phyloP scores from a whole-genome alignment of 2,113 vertebrate genomes.

The Hippocampus guttulatus region DNA sequence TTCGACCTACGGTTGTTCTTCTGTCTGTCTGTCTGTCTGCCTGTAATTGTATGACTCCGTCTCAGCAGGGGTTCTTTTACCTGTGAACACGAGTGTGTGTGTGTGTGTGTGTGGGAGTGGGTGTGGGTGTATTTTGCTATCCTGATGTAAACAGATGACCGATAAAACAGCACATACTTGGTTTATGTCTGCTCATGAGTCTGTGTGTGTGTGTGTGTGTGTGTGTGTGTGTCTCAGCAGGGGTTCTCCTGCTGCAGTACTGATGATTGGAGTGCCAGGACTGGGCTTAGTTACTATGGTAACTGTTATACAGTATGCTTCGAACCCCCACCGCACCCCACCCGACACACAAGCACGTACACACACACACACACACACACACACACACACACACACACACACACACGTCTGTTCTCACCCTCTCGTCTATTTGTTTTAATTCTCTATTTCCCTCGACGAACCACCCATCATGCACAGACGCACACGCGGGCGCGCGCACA shows the following conservation, averaged over 20 bases:
- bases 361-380: no score
- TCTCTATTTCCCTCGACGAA: neutral
- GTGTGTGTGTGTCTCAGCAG: slow-evolving; percentile 55
- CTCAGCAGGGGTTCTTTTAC: slow-evolving; percentile 26
- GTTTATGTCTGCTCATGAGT: neutral
- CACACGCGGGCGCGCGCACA: neutral
- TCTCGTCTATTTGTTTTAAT: slow-evolving; percentile 16
- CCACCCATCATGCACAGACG: neutral
- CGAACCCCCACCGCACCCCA: slow-evolving; percentile 13
- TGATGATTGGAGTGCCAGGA: slow-evolving; percentile 63
- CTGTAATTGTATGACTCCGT: slow-evolving; percentile 11
- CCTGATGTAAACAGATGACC: slow-evolving; percentile 40
- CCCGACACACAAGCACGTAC: neutral
- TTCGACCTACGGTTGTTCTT: neutral
- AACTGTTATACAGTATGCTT: slow-evolving; percentile 51
- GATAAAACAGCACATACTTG: slow-evolving; percentile 23
- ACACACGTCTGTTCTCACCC: slow-evolving; percentile 12
- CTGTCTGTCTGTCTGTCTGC: slow-evolving; percentile 22
- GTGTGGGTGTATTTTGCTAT: slow-evolving; percentile 14
- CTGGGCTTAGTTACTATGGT: slow-evolving; percentile 65
- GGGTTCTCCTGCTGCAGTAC: slow-evolving; percentile 65
- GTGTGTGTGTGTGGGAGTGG: neutral
- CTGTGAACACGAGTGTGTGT: slow-evolving; percentile 9
- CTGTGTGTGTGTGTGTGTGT: slow-evolving; percentile 3
- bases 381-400: neutral